Evolutionary conservation across 1,140 invertebrate genomes (phyloP), one percentile per base, ranked within the genome.

Genomic region (Zaprionus taronus): DNA sequence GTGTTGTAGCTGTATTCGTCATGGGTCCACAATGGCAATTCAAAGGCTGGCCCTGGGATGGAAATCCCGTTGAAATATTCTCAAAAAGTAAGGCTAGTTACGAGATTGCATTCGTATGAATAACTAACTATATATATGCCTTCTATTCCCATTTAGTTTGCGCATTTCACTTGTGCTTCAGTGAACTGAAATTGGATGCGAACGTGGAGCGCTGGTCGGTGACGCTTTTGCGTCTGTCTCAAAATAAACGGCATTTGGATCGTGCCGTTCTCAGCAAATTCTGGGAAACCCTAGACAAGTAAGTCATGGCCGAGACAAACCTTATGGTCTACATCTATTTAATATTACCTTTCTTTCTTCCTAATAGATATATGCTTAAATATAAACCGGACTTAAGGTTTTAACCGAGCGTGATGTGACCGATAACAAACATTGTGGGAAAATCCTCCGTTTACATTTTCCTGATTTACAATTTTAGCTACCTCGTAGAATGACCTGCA

Each of bases 1-100:
- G 99, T 56, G 99, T 99, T 2, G 99, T 99, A 0, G 99, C 98
- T 4, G 99, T 99, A 0, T 99, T 99, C 93, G 99, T 99, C 0
- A 98, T 99, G 95, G 99, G 99, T 1, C 99, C 98, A 4, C 97
- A 98, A 0, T 99, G 99, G 99, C 99, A 99, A 93, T 99, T 99
- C 93, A 99, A 99, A 94, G 98, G 98, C 2, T 99, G 99, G 98
- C 99, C 99, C 0, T 99, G 98, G 96, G 97, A 98, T 92, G 98
- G 98, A 5, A 99, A 99, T 93, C 99, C 99, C 6, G 97, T 98
- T 5, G 98, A 99, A 91, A 99, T 99, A 68, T 99, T 99, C 93
- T 96, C 98, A 72, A 98, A 98, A 95, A 97, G 98, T 99, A 94
- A 94, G 95, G 93, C 12, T 12, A 3, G 15, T 36, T 58, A 12